These are phyloP conservation scores for Eristalis arbustorum DNA, from an alignment of 2,888 invertebrate species.

Conservation along the genomic window DNA sequence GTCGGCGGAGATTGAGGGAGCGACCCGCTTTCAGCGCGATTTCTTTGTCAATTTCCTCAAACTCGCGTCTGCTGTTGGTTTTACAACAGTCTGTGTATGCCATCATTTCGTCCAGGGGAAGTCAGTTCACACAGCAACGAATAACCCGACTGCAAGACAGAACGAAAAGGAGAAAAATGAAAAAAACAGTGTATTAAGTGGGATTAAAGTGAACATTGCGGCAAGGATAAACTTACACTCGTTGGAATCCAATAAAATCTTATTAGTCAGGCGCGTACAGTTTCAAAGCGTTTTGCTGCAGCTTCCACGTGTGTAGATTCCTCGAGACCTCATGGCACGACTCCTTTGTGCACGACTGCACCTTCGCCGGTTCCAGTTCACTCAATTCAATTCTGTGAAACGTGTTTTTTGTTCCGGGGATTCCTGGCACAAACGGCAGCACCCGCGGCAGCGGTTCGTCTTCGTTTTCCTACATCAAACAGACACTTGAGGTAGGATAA, in stretches of 20 bases:
- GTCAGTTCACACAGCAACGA: background rate
- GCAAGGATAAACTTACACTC: slow-evolving; percentile 2
- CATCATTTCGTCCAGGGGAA: background rate
- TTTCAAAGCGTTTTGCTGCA: background rate
- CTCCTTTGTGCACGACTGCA: background rate
- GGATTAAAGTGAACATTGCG: background rate
- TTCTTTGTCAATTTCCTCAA: background rate
- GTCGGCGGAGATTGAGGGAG: background rate
- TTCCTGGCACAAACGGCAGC: background rate
- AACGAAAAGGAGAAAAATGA: no score
- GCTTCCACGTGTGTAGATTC: background rate
- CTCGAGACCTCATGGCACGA: slow-evolving; percentile 23
- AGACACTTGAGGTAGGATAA: background rate
- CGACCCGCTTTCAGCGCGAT: background rate
- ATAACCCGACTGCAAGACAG: background rate
- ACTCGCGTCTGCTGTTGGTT: background rate
- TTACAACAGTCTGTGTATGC: background rate
- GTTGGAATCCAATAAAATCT: slow-evolving; percentile 27
- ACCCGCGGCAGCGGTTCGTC: background rate
- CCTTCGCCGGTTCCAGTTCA: background rate
- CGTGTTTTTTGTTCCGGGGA: background rate
- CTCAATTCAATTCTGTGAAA: background rate
- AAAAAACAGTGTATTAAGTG: no score
- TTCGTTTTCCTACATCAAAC: background rate
- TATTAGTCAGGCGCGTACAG: background rate